Percentiles rank a stretch among this genome's conserved stretches.
phyloP scores from a whole-genome alignment of 2,113 vertebrate species.

The Struthidea cinerea region DNA sequence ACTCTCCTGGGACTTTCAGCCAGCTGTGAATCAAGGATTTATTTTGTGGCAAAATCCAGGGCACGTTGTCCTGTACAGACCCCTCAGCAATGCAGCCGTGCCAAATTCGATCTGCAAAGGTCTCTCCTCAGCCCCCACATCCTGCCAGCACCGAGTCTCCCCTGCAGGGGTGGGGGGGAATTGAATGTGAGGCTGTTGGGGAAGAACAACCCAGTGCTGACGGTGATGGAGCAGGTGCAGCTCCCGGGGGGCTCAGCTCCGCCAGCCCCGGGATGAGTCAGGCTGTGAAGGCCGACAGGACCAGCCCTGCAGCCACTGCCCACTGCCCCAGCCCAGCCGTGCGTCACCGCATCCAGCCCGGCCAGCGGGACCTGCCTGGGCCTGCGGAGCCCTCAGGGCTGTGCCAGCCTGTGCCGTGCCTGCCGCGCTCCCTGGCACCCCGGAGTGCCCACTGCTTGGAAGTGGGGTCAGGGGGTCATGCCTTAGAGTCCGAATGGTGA shows the following conservation, averaged over 20 bases:
- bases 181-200: not conserved
- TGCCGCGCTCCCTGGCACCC: rapidly evolving
- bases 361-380: rapidly evolving
- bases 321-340: rapidly evolving
- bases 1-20: rapidly evolving
- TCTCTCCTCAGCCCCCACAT: no score
- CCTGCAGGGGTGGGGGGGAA: rapidly evolving
- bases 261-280: not conserved
- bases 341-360: rapidly evolving
- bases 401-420: not conserved
- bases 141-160: rapidly evolving
- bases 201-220: rapidly evolving
- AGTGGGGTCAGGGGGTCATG: rapidly evolving
- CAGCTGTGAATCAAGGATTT: not conserved
- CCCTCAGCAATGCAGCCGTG: not conserved
- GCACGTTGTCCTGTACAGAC: rapidly evolving
- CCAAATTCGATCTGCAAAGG: not conserved
- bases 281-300: not conserved
- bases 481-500: no score
- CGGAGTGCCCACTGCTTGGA: rapidly evolving
- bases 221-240: not conserved
- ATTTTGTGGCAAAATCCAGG: not conserved
- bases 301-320: not conserved
- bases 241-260: not conserved
- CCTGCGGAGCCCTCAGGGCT: rapidly evolving